Evolutionary conservation across 2,113 vertebrate species (phyloP), one percentile per base, ranked within the genome.

Genomic region (Sylvilagus bachmani): DNA sequence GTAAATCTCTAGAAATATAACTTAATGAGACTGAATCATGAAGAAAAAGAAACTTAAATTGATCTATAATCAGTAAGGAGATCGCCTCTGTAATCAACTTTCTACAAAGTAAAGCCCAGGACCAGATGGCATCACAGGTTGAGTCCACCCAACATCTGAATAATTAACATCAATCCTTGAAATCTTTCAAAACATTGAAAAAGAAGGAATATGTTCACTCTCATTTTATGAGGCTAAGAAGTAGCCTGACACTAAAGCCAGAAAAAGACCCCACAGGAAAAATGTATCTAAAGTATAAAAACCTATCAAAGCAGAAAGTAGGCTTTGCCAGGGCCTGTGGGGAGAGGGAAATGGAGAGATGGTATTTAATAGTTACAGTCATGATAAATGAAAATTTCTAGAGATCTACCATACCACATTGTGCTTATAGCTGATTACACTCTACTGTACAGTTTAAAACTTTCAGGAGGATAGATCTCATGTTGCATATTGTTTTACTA

Each of bases 1-100:
- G 36, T 93, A 55, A 74, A 89, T 91, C 61, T 36, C 64, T 86
- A 82, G 55, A 93, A 95, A 83, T 64, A 90, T 69, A 93, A 49
- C 3, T n/a, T 80, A 86, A 27, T 25, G 55, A 75, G 74, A 62
- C 49, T 69, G 33, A 94, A 79, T 90, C 27, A 80, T 58, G 10
- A 79, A 94, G 58, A 94, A 86, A 86, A 67, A 10, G 86, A 95
- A 82, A 89, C 73, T 10, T 49, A 29, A 95, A 70, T n/a, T 82
- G 21, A 73, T 81, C 36, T 77, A 79, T 90, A 81, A 10, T 17
- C 38, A 31, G 69, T 91, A 93, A 96, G 31, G 49, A 81, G 61
- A 91, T 82, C 93, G 70, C 53, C 94, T 73, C 24, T 67, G 12
- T 64, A 73, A 90, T 92, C 74, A 95, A 38, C 71, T 31, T 89